Evolutionary conservation across 2,888 invertebrate species (phyloP), one percentile per base, ranked within the genome.

Genomic region (Ormyrus nitidulus): DNA sequence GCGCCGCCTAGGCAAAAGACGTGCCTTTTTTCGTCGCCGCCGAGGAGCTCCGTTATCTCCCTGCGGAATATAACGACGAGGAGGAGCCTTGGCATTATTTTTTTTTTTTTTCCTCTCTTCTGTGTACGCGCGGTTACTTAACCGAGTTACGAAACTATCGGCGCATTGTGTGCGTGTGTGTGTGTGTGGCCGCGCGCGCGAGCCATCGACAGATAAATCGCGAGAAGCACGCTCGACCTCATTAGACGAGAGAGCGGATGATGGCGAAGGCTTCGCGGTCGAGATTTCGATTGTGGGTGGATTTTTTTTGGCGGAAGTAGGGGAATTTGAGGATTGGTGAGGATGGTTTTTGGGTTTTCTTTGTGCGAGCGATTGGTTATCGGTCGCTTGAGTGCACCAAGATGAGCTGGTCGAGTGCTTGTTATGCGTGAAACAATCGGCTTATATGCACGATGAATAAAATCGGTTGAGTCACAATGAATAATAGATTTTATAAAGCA

Each of bases 71-170:
- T 19, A 19, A 83, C 84, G 78, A 83, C 19, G 19, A 19, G 19
- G 77, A 80, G 84, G 74, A 80, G 84, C 87, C 87, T 87, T 88
- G 87, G 85, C 86, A 87, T 86, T 86, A 86, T 88, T 84, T 84
- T 79, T 77, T 61, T 79, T 77, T 61, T 19, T 19, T 66, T 13
- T 65, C 61, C 10, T 62, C 48, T 13, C 44, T 49, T 73, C 46
- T 62, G 62, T 64, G 65, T 69, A 73, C 19, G 62, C 64, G 56
- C 56, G 73, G 77, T 83, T 83, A 83, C 80, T 83, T 81, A 83
- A 81, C 77, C 77, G 71, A 66, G 81, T 83, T 81, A 81, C 81
- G 78, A 81, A 83, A 81, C 79, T 77, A 83, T 80, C 65, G 68
- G 19, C 72, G 75, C 72, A 79, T 81, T 82, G 68, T 72, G 72